These are phyloP conservation scores for Ictalurus punctatus DNA, from an alignment of 2,113 vertebrate genomes.

Conservation along the genomic window DNA sequence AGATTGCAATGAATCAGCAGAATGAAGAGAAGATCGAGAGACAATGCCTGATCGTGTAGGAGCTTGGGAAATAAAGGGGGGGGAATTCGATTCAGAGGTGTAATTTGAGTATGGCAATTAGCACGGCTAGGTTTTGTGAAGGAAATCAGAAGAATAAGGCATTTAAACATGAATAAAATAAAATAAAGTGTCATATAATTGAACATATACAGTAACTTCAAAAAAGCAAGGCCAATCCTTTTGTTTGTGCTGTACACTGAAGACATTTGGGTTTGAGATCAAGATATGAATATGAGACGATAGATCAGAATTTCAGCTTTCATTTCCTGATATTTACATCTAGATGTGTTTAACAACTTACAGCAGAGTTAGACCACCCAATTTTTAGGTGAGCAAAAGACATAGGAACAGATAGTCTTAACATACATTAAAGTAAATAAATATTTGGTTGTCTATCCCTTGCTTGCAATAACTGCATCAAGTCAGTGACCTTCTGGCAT, in stretches of 20 bases:
- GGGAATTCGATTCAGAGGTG: background rate
- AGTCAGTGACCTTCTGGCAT: background rate
- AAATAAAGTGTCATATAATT: background rate
- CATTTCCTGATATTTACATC: background rate
- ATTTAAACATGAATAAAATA: background rate
- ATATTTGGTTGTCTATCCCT: background rate
- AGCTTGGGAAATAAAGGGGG: background rate
- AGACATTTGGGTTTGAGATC: background rate
- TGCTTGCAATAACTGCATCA: background rate
- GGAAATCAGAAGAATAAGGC: background rate
- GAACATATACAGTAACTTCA: background rate
- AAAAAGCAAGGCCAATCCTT: background rate
- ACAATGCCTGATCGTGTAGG: background rate
- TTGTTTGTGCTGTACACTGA: background rate
- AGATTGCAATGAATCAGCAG: slow-evolving; percentile 34
- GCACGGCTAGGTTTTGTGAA: background rate
- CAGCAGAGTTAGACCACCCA: background rate
- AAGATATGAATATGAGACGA: background rate
- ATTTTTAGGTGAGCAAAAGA: background rate
- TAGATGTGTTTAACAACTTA: background rate
- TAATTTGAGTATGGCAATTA: background rate
- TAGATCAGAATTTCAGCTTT: background rate
- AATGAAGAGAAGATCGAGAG: slow-evolving; percentile 14
- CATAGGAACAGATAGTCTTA: background rate
- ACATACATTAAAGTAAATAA: too few species aligned